Evolutionary conservation across 2,888 invertebrate genomes (phyloP), one percentile per base, ranked within the genome.

Genomic region (Xestobium rufovillosum): DNA sequence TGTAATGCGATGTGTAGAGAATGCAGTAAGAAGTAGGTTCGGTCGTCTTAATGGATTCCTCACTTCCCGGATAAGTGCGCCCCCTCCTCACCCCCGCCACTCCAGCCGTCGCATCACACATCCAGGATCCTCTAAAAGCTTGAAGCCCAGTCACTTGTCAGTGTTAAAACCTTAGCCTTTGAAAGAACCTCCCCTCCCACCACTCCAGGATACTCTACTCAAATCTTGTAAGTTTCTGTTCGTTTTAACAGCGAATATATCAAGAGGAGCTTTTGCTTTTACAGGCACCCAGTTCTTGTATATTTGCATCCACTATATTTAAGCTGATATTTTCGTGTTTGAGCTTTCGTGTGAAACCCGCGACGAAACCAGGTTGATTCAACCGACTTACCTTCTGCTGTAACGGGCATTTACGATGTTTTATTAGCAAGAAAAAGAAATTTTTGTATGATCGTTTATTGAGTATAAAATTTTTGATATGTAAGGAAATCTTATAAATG

Each of bases 181-280:
- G 51, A 53, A 54, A 53, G 52, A 52, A 53, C 35, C 44, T 44
- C 44, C 50, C 48, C 30, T 25, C 14, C 35, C 19, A 6, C 35
- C 10, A 14, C 32, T 11, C 34, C 41, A 32, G 31, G 39, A 38
- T 47, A 44, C 51, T 45, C 46, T 48, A 53, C 52, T 54, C 53
- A 54, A 55, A 54, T 55, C 53, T 55, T 54, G 55, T 54, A 55
- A 55, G 55, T 55, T 55, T 55, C 55, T 55, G 52, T 55, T 51
- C 55, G 52, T 51, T 55, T 53, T 53, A 55, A 52, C 53, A 48
- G 47, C 47, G 52, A 51, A 54, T 53, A 53, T 55, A 55, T 53
- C 53, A 50, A 46, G 48, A 38, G 40, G 45, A 48, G 51, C 50
- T 54, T 51, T 50, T 51, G 51, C 53, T 52, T 53, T 53, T 51